Conservation (phyloP, 1,140 invertebrate genomes). For the Anadara kagoshimensis region DNA sequence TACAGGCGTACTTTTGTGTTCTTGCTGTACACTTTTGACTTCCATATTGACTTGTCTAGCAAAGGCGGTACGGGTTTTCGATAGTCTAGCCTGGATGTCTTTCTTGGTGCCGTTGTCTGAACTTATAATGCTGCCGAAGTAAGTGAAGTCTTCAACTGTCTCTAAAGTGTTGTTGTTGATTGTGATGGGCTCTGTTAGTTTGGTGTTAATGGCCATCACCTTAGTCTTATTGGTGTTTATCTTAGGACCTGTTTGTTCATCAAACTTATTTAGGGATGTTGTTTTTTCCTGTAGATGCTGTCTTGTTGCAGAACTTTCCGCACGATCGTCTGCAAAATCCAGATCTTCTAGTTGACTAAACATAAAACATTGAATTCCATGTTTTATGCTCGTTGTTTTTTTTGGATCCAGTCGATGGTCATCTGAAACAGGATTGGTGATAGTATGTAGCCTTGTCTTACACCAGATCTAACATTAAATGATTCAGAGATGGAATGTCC, state of each 20-base stretch:
- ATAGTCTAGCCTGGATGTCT: constrained; percentile 11
- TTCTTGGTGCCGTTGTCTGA: too few relatives aligned
- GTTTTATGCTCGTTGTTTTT: constrained; percentile 13
- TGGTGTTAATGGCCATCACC: constrained; percentile 2
- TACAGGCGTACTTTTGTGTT: too few relatives aligned
- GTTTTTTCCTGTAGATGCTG: constrained; percentile 38
- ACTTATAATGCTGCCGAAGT: too few relatives aligned
- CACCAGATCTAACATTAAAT: constrained; percentile 23
- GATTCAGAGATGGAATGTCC: background rate
- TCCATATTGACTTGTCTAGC: background rate
- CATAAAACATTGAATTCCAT: constrained; percentile 36
- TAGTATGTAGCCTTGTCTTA: constrained; percentile 31
- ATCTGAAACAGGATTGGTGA: constrained; percentile 39
- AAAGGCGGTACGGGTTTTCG: constrained; percentile 11
- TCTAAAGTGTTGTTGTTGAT: background rate
- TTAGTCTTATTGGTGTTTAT: too few relatives aligned
- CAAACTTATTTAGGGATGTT: background rate
- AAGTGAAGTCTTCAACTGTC: background rate
- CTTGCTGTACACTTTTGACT: too few relatives aligned
- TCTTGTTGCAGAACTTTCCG: constrained; percentile 22
- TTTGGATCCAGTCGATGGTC: constrained; percentile 43
- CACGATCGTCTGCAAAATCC: constrained; percentile 46
- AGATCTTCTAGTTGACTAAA: constrained; percentile 34
- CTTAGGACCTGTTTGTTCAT: constrained; percentile 4
- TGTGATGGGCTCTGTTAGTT: background rate